Conservation (phyloP, 2,113 vertebrate genomes). For the Lophura nycthemera region DNA sequence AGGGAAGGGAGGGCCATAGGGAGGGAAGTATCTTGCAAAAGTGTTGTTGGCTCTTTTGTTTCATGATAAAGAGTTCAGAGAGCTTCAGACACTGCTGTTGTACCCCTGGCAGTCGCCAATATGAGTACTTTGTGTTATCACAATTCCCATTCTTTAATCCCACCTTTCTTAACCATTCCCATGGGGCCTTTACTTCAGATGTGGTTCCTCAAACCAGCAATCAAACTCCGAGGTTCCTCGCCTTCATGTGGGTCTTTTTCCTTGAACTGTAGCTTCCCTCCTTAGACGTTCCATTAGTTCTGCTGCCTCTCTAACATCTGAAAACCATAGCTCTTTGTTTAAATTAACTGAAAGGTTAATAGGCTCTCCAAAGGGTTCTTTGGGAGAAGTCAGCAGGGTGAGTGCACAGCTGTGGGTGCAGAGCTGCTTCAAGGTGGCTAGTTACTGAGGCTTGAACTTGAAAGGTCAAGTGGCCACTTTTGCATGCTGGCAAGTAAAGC, state of each 20-base stretch:
- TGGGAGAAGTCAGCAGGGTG: background rate
- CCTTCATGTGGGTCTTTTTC: background rate
- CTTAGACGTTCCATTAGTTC: background rate
- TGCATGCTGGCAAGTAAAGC: background rate
- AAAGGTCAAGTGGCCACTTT: background rate
- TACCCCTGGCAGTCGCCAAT: background rate
- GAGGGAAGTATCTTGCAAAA: background rate
- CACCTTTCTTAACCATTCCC: background rate
- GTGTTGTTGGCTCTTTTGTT: background rate
- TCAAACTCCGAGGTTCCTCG: background rate
- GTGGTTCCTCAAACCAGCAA: background rate
- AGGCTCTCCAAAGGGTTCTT: background rate
- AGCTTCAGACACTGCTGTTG: background rate
- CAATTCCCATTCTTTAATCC: background rate
- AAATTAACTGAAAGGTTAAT: background rate
- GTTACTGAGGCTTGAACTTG: background rate
- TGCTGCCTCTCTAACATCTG: background rate
- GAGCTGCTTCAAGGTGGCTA: accelerated
- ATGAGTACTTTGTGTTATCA: background rate
- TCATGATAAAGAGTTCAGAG: background rate
- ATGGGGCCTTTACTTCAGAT: background rate
- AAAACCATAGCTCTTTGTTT: background rate
- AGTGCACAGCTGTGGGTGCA: background rate
- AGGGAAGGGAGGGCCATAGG: background rate
- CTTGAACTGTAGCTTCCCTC: background rate